phyloP scores from a whole-genome alignment of 2,888 invertebrate genomes.

The Brenthis daphne region DNA sequence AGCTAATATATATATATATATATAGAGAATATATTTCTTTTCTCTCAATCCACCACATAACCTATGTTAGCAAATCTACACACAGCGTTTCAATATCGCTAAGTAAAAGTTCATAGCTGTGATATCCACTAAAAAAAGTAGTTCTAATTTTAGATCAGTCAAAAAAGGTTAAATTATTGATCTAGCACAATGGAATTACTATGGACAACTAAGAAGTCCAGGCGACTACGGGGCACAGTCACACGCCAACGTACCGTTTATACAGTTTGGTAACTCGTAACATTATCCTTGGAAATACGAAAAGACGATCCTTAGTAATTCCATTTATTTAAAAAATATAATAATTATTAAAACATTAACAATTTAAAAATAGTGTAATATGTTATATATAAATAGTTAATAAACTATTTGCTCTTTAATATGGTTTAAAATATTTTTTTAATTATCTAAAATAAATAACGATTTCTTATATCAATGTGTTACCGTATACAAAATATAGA shows the following conservation, averaged over 20 bases:
- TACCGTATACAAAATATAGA: neutral
- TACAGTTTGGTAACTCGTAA: constrained; percentile 27
- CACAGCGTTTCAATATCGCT: too few relatives aligned
- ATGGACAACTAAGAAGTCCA: constrained; percentile 39
- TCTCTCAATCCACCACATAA: too few relatives aligned
- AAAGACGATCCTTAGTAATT: constrained; percentile 65
- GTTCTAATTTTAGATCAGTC: too few relatives aligned
- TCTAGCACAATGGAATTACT: constrained; percentile 66
- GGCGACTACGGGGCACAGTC: constrained; percentile 21
- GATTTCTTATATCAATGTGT: neutral
- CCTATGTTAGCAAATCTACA: too few relatives aligned
- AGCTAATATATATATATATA: too few relatives aligned
- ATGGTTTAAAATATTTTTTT: neutral
- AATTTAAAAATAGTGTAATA: constrained; percentile 12
- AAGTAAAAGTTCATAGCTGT: too few relatives aligned
- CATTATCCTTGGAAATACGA: constrained; percentile 41
- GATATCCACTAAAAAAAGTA: too few relatives aligned
- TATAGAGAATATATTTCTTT: too few relatives aligned
- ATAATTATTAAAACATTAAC: constrained; percentile 13
- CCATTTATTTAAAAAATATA: constrained; percentile 56
- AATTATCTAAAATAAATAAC: too few relatives aligned
- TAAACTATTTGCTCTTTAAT: neutral
- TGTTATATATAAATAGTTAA: constrained; percentile 3
- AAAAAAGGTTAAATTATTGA: too few relatives aligned
- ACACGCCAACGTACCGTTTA: constrained; percentile 34